Evolutionary conservation across 2,113 vertebrate genomes (phyloP).

Genomic region (Periophthalmus modestus): DNA sequence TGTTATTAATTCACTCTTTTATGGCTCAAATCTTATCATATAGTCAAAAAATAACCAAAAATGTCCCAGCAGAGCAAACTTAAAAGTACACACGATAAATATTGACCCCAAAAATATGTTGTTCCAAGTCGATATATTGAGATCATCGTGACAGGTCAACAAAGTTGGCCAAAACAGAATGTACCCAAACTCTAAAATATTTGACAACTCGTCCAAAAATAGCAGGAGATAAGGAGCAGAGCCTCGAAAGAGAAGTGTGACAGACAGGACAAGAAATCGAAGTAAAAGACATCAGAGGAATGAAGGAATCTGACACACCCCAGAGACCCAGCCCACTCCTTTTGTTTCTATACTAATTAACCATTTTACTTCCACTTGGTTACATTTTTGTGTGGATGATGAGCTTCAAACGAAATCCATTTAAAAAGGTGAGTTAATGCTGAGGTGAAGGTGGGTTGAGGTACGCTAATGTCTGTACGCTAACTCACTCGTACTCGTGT

Average conservation of each 20-base stretch:
- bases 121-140: no score
- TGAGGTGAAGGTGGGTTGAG: no score
- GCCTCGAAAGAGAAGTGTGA: not conserved
- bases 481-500: conserved; percentile 83
- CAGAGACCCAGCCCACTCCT: not conserved
- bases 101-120: no score
- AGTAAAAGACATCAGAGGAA: conserved; percentile 17
- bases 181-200: not conserved
- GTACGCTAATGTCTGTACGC: not conserved
- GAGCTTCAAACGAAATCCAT: not conserved
- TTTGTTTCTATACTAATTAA: not conserved
- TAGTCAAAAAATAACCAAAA: no score
- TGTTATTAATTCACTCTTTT: no score
- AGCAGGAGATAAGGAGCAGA: not conserved
- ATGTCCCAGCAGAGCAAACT: no score
- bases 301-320: conserved; percentile 14
- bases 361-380: conserved; percentile 7
- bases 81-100: no score
- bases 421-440: not conserved
- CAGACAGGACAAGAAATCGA: not conserved
- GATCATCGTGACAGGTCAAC: no score
- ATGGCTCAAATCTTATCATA: no score
- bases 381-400: not conserved
- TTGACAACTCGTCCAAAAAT: not conserved
- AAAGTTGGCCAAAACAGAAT: not conserved